phyloP scores from a whole-genome alignment of 2,113 vertebrate species.

The Oncorhynchus nerka region DNA sequence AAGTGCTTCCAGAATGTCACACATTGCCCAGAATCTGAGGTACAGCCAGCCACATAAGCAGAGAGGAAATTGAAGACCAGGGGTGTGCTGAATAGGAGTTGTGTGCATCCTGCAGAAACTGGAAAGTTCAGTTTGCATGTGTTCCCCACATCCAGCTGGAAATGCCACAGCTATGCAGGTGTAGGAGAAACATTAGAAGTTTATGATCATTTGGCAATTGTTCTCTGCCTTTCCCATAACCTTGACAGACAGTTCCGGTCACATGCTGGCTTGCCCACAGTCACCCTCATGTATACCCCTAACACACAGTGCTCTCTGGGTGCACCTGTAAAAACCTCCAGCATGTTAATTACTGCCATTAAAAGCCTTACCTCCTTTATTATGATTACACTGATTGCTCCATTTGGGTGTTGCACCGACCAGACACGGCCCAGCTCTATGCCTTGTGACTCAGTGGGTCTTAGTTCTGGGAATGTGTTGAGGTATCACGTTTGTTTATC shows the following conservation, averaged over 20 bases:
- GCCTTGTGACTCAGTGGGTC: background rate
- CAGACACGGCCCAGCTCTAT: conserved; percentile 6
- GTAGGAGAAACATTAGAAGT: conserved; percentile 34
- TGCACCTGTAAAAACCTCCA: conserved; percentile 33
- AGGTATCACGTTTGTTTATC: background rate
- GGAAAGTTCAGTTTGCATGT: conserved; percentile 22
- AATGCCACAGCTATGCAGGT: conserved; percentile 31
- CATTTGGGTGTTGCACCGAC: background rate
- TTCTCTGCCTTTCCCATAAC: conserved; percentile 21
- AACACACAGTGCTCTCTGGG: conserved; percentile 15
- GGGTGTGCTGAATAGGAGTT: conserved; percentile 14
- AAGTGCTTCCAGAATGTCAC: conserved; percentile 48
- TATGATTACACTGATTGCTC: conserved; percentile 9
- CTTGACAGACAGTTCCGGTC: conserved; percentile 27
- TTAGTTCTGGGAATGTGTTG: background rate
- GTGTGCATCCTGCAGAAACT: conserved; percentile 14
- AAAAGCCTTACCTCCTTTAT: conserved; percentile 3
- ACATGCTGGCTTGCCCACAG: conserved; percentile 8
- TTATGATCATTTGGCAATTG: conserved; percentile 37
- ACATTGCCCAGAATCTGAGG: conserved; percentile 44
- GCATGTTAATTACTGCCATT: conserved; percentile 19
- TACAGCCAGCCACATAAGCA: conserved; percentile 17
- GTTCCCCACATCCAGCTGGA: conserved; percentile 28
- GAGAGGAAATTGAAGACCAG: conserved; percentile 14
- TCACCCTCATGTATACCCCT: conserved; percentile 3